Percentiles rank a stretch among this genome's conserved stretches.
These are phyloP conservation scores for Orthosia incerta DNA, from an alignment of 2,888 invertebrate species.

Conservation along the genomic window DNA sequence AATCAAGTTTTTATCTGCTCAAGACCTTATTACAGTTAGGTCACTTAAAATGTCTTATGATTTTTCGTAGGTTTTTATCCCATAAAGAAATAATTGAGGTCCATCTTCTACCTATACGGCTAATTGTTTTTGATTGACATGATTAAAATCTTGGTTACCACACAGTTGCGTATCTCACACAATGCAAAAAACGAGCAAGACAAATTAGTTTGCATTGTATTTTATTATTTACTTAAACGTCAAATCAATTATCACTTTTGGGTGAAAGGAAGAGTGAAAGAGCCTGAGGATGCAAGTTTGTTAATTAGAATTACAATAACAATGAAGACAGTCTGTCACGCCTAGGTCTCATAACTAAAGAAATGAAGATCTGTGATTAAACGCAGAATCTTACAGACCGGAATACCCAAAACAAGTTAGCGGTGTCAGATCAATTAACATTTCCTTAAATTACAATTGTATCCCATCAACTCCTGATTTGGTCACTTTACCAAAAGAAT, in stretches of 20 bases:
- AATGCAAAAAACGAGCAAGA: background rate
- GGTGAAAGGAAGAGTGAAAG: background rate
- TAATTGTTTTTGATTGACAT: too few species aligned
- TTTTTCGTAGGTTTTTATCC: too few species aligned
- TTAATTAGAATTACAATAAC: background rate
- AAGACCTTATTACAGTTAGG: too few species aligned
- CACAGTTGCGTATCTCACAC: background rate
- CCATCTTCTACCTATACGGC: too few species aligned
- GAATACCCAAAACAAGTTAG: background rate
- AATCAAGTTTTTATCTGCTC: too few species aligned
- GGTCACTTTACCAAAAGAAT: slow-evolving; percentile 27
- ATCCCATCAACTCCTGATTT: background rate
- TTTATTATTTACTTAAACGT: background rate
- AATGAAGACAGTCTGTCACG: background rate
- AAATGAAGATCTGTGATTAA: background rate
- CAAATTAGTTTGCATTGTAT: background rate
- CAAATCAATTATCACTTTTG: background rate
- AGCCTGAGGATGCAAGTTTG: background rate
- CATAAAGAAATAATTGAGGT: too few species aligned
- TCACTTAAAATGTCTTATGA: too few species aligned
- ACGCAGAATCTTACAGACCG: background rate
- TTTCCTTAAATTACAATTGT: background rate
- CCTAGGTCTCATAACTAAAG: background rate
- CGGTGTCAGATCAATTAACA: background rate
- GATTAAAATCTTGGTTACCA: slow-evolving; percentile 14